Evolutionary conservation across 2,888 invertebrate species (phyloP), one percentile per base, ranked within the genome.

Genomic region (Julus scanicus): DNA sequence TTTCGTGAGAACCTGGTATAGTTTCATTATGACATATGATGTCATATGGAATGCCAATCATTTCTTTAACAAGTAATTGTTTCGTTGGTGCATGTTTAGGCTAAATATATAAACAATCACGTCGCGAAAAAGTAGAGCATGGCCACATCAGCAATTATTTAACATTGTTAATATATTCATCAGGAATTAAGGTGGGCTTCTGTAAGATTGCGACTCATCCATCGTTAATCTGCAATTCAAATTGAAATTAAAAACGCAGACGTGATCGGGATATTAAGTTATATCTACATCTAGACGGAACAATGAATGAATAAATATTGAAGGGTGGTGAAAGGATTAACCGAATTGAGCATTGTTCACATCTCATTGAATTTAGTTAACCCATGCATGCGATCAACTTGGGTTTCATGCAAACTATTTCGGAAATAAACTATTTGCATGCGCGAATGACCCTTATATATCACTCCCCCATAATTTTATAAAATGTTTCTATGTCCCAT

Each of bases 261-360:
- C 80, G 80, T 39, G 80, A 80, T 80, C 37, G 80, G 39, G 37
- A 20, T 71, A 9, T 13, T 4, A 80, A 80, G 13, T 37, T 2
- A 15, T 11, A 11, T 13, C 11, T 80, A 29, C 29, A 29, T 11
- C 6, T 63, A 29, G 71, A 71, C 29, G 29, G 8, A 71, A 71
- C 29, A 29, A 15, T 29, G 15, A 37, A 29, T 80, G 5, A 39
- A 11, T 80, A 39, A 80, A 80, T 80, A 80, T 80, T 37, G 37
- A 80, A 80, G 80, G 80, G 80, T 13, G 80, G 80, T 37, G 80
- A 80, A 39, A 80, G 80, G 80, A 15, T 80, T 80, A 80, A 80
- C 80, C 80, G 80, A 80, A 80, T 80, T 37, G 80, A 37, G 80
- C 80, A 80, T 80, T 80, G 80, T 80, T 80, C 80, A 80, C 37